Evolutionary conservation across 2,113 vertebrate species (phyloP).

Genomic region (Aepyceros melampus): DNA sequence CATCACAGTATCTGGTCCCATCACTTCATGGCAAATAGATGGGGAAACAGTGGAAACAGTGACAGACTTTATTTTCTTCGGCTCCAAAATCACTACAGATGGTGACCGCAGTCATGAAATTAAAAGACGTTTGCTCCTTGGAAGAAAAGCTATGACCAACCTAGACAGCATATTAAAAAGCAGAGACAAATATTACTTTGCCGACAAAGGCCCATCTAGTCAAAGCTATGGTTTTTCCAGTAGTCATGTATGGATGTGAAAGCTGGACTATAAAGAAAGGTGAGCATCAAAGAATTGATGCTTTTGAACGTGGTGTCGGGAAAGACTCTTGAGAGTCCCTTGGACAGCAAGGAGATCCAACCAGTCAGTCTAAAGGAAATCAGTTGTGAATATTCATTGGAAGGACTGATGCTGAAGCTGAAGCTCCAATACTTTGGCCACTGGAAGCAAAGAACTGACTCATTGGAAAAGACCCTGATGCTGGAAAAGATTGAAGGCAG

Average conservation of each 20-base stretch:
- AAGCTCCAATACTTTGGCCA: neutral
- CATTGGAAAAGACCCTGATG: neutral
- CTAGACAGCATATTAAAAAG: neutral
- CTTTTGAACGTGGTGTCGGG: neutral
- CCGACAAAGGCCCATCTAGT: neutral
- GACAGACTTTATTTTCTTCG: neutral
- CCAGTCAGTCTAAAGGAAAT: neutral
- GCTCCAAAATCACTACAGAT: neutral
- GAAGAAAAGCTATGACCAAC: neutral
- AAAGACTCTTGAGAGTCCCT: neutral
- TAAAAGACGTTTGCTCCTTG: neutral
- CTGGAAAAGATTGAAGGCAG: neutral
- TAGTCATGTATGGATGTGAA: neutral
- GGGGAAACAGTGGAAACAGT: neutral
- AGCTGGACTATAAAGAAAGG: neutral
- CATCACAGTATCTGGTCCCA: neutral
- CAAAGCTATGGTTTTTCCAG: neutral
- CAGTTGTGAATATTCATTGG: neutral
- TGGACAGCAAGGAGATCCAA: neutral
- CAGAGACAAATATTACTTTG: neutral
- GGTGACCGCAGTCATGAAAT: neutral
- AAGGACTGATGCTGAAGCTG: neutral
- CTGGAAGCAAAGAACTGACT: neutral
- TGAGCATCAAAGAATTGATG: rapidly evolving
- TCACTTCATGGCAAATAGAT: neutral